Evolutionary conservation across 2,888 invertebrate genomes (phyloP).

Genomic region (Terebella lapidaria): DNA sequence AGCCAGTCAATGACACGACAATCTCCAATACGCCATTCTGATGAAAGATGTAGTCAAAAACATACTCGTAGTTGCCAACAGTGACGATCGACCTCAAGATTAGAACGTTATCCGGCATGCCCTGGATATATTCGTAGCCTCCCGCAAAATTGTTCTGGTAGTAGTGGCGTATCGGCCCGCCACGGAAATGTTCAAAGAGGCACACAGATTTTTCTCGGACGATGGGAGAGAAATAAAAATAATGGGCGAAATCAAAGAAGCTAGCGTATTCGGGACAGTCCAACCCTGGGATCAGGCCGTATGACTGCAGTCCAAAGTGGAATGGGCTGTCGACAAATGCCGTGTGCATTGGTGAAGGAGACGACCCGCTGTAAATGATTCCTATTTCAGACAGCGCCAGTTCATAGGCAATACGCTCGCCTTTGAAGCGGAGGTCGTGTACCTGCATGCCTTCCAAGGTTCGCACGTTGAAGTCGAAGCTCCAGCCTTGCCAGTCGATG

Average conservation of each 20-base stretch:
- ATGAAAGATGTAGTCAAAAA: constrained; percentile 43
- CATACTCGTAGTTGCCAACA: constrained; percentile 40
- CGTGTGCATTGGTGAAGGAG: constrained; percentile 27
- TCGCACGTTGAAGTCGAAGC: constrained; percentile 37
- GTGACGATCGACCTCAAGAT: constrained; percentile 36
- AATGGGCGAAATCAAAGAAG: constrained; percentile 30
- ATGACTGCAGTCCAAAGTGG: constrained; percentile 28
- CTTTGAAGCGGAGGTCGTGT: constrained; percentile 24
- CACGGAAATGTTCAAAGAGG: constrained; percentile 39
- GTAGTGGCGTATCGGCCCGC: constrained; percentile 27
- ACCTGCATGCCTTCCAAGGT: constrained; percentile 28
- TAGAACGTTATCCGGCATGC: constrained; percentile 29
- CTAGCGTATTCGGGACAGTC: constrained; percentile 41
- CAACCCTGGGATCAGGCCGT: constrained; percentile 33
- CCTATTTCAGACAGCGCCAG: constrained; percentile 38
- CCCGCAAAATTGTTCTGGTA: not conserved
- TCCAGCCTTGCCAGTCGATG: constrained; percentile 39
- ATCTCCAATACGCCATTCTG: constrained; percentile 39
- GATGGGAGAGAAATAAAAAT: constrained; percentile 21
- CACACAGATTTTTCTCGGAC: constrained; percentile 25
- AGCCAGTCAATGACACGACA: constrained; percentile 36
- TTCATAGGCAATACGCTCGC: constrained; percentile 42
- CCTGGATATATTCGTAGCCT: not conserved
- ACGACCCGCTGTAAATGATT: constrained; percentile 35
- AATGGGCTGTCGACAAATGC: constrained; percentile 34